Base-by-base conservation (phyloP, 2,888 invertebrate genomes). In the Ernsta delagoae region DNA sequence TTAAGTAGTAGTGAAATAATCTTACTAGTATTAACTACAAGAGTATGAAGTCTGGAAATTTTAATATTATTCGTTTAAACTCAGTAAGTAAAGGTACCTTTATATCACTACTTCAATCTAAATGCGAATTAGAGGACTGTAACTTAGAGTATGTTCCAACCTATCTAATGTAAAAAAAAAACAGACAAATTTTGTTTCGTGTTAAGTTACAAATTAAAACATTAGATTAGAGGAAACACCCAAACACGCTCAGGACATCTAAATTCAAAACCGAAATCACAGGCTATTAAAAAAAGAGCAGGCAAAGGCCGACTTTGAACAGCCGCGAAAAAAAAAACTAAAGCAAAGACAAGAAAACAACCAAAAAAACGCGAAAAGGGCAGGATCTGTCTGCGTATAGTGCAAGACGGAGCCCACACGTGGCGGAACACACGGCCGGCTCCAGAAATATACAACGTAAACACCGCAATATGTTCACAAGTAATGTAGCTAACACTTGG, bases 401-500 rank as follows among this genome's bases (percentile, higher is more conserved):
- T 48, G 48, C 48, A 48, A 48, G 48, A 12, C 53, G 5, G 24
- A 24, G 54, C 24, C 54, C 54, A 63, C 62, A 54, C 54, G 54
- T 54, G 56, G 56, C 56, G 56, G 56, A 56, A 56, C 56, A 65
- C 59, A 65, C 87, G 85, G 88, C 82, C 77, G 59, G 87, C 80
- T 83, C 88, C 89, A 88, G 88, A 90, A 91, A 91, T 91, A 92
- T 80, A 78, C 85, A 81, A 82, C 79, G 88, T 90, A 89, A 90
- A 90, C 89, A 90, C 78, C 78, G 82, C 86, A 86, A 86, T 84
- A 86, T 88, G 89, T 87, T 88, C 87, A 84, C 85, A 87, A 88
- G 84, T 85, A 85, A 85, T 83, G 85, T 80, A 82, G 79, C 82
- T 84, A 90, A 88, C 90, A 89, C 89, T 90, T 84, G 88, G 85